These are phyloP conservation scores for Xylocopa sonorina DNA, from an alignment of 1,140 invertebrate species.

Conservation along the genomic window DNA sequence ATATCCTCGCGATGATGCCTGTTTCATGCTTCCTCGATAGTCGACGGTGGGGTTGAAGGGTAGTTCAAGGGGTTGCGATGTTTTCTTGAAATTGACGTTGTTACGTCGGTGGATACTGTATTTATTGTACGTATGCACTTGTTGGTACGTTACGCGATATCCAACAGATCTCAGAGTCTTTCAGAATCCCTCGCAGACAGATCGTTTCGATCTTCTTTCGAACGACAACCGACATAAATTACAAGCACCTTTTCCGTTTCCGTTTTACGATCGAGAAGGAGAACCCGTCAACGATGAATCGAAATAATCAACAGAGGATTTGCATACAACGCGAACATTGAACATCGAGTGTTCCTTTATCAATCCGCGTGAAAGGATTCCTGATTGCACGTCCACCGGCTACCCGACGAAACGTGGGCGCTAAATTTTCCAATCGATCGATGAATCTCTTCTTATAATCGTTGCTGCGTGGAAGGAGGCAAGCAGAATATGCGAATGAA, in stretches of 20 bases:
- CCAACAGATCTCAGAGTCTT: neutral
- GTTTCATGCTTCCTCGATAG: neutral
- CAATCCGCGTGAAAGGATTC: conserved; percentile 71
- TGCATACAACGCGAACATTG: conserved; percentile 68
- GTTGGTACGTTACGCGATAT: no score
- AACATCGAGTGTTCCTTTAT: conserved; percentile 50
- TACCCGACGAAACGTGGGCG: conserved; percentile 34
- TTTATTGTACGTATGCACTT: no score
- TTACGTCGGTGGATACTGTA: no score
- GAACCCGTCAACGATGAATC: conserved; percentile 54
- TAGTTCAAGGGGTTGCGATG: neutral
- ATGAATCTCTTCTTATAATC: conserved; percentile 41
- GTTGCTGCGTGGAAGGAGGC: conserved; percentile 23
- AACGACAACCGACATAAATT: conserved; percentile 17
- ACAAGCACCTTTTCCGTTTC: conserved; percentile 8
- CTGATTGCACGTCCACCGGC: conserved; percentile 67
- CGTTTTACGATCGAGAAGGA: conserved; percentile 32
- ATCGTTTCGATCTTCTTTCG: neutral
- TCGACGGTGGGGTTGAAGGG: neutral
- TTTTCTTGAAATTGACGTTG: neutral
- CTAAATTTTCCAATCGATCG: conserved; percentile 53
- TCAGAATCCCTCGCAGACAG: neutral
- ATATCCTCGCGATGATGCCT: neutral
- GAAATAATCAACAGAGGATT: conserved; percentile 69
- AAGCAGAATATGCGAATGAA: neutral